phyloP scores from a whole-genome alignment of 1,140 invertebrate genomes.

The Steinernema feltiae region DNA sequence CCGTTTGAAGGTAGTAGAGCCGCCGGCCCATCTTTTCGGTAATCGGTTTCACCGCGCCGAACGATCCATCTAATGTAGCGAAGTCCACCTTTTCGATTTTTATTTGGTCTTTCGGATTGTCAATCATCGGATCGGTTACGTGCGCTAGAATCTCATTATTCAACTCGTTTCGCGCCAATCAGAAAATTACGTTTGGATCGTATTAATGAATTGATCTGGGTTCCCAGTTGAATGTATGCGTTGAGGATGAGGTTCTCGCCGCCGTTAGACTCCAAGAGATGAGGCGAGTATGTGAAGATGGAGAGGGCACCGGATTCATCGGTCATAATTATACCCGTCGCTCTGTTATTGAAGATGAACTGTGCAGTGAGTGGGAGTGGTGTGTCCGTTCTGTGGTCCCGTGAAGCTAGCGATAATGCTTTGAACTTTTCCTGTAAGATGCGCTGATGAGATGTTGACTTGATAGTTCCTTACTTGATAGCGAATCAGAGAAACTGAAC shows the following conservation, averaged over 20 bases:
- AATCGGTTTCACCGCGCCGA: constrained; percentile 84
- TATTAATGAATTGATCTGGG: constrained; percentile 77
- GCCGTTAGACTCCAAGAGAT: constrained; percentile 85
- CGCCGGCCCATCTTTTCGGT: constrained; percentile 68
- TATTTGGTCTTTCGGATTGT: constrained; percentile 12
- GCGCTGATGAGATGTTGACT: neutral
- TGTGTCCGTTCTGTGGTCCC: constrained; percentile 60
- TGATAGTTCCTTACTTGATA: constrained; percentile 65
- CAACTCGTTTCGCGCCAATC: neutral
- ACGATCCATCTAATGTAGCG: constrained; percentile 80
- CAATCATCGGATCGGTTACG: constrained; percentile 35
- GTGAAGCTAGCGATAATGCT: constrained; percentile 85
- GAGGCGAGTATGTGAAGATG: constrained; percentile 90
- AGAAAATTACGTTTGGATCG: constrained; percentile 46
- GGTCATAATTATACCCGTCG: constrained; percentile 73
- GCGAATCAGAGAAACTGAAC: constrained; percentile 82
- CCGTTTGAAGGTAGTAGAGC: constrained; percentile 27
- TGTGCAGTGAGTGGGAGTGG: constrained; percentile 44
- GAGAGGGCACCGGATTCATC: constrained; percentile 87
- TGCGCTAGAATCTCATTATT: constrained; percentile 35
- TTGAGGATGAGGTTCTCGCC: constrained; percentile 82
- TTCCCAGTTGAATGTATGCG: constrained; percentile 86
- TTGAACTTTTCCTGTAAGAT: constrained; percentile 73
- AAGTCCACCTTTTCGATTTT: constrained; percentile 45
- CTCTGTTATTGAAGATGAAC: constrained; percentile 74